These are phyloP conservation scores for Hylia prasina DNA, from an alignment of 2,113 vertebrate genomes.

Conservation along the genomic window DNA sequence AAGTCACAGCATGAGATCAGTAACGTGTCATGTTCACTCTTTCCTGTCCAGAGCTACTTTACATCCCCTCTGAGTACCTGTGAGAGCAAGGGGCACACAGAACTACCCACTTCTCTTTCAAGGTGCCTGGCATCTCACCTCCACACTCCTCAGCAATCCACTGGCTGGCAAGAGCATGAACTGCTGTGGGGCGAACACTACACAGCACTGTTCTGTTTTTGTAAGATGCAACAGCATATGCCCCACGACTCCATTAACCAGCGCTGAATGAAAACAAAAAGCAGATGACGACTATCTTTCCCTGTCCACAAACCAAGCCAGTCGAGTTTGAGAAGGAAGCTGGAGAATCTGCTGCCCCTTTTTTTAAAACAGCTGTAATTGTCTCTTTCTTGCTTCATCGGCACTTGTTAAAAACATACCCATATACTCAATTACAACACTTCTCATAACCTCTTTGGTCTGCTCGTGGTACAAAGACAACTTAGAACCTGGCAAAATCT, in stretches of 20 bases:
- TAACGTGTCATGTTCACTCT: fast-evolving
- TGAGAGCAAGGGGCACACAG: background rate
- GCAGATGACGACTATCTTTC: fast-evolving
- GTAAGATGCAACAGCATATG: background rate
- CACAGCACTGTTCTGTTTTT: background rate
- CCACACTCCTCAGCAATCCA: fast-evolving
- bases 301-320: background rate
- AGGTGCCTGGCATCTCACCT: background rate
- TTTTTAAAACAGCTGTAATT: background rate
- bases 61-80: background rate
- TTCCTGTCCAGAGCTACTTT: background rate
- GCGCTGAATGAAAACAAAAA: background rate
- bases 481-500: background rate
- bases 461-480: background rate
- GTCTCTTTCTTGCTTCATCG: background rate
- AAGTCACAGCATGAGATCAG: background rate
- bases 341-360: background rate
- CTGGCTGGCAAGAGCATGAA: background rate
- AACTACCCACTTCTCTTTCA: background rate
- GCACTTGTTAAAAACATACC: background rate
- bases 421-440: background rate
- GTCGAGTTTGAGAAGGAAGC: fast-evolving
- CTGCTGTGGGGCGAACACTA: background rate
- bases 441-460: background rate
- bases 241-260: background rate